Evolutionary conservation across 92 coral and sea anemone species (phyloP).

Genomic region (Virgularia gustaviana): DNA sequence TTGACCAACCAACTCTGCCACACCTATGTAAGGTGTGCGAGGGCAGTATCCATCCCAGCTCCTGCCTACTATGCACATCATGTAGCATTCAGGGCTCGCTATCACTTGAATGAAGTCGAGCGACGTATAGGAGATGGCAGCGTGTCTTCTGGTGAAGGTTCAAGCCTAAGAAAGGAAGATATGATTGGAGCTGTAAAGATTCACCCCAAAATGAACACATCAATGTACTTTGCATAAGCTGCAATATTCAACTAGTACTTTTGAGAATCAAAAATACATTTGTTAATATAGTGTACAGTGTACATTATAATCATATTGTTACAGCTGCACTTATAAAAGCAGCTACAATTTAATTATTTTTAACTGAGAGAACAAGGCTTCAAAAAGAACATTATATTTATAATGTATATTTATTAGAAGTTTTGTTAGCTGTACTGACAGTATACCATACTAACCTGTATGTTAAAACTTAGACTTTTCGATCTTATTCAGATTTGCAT

Average conservation of each 20-base stretch:
- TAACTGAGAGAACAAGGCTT: too few relatives aligned
- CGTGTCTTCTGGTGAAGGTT: conserved; percentile 58
- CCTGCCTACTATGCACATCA: conserved; percentile 96
- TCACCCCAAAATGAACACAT: conserved; percentile 72
- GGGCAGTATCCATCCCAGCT: conserved; percentile 91
- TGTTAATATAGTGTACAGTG: too few relatives aligned
- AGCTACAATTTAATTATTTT: too few relatives aligned
- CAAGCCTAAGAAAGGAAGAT: conserved; percentile 54
- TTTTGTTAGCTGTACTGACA: too few relatives aligned
- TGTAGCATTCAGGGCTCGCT: conserved; percentile 87
- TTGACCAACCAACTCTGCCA: conserved; percentile 91
- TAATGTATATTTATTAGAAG: too few relatives aligned
- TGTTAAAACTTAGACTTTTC: too few relatives aligned
- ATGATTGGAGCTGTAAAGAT: conserved; percentile 85
- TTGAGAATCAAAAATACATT: too few relatives aligned
- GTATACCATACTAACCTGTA: too few relatives aligned
- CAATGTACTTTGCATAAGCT: conserved; percentile 88
- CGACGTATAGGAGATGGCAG: conserved; percentile 56
- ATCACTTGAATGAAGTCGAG: conserved; percentile 50
- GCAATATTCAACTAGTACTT: background rate
- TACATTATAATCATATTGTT: too few relatives aligned
- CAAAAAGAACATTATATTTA: too few relatives aligned
- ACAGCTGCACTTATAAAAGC: too few relatives aligned
- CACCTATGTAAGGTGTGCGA: conserved; percentile 84
- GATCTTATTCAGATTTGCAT: too few relatives aligned